Percentiles rank a stretch among this genome's conserved stretches.
Conservation (phyloP, 2,113 vertebrate genomes). For the Rhinichthys klamathensis region DNA sequence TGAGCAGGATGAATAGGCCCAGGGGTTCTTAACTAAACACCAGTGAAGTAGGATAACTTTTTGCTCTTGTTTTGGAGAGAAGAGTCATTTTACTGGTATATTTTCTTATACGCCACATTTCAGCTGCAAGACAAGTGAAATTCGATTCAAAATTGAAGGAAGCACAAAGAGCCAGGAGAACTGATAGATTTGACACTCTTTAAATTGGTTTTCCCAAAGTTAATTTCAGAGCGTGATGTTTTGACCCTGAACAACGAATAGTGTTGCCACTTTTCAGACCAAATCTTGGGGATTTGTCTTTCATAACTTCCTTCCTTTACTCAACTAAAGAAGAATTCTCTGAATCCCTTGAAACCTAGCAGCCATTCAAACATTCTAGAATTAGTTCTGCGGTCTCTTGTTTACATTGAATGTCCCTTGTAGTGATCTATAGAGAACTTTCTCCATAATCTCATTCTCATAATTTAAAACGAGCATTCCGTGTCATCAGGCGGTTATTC, state of each 20-base stretch:
- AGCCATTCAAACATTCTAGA: neutral
- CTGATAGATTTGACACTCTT: conserved; percentile 5
- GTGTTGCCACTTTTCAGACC: neutral
- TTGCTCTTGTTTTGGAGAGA: conserved; percentile 7
- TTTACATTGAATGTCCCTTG: neutral
- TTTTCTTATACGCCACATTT: conserved; percentile 12
- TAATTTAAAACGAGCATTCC: conserved; percentile 21
- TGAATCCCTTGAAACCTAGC: neutral
- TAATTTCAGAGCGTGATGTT: neutral
- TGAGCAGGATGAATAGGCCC: conserved; percentile 44
- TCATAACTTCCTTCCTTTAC: conserved; percentile 1
- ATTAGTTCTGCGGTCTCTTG: neutral
- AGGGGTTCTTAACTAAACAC: conserved; percentile 43
- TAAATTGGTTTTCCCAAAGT: conserved; percentile 27
- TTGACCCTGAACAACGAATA: conserved; percentile 17
- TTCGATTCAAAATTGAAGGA: conserved; percentile 14
- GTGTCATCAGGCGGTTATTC: conserved; percentile 6
- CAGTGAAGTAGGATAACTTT: conserved; percentile 41
- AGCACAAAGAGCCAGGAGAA: neutral
- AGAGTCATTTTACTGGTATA: neutral
- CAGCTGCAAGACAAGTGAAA: neutral
- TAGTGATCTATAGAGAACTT: neutral
- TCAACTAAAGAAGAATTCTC: neutral
- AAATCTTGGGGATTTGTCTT: neutral
- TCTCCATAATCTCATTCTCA: conserved; percentile 13